A percentile compares a stretch with the other conserved stretches of the same genome.
phyloP scores from a whole-genome alignment of 2,797 vertebrate genomes.

The Florisuga fusca region DNA sequence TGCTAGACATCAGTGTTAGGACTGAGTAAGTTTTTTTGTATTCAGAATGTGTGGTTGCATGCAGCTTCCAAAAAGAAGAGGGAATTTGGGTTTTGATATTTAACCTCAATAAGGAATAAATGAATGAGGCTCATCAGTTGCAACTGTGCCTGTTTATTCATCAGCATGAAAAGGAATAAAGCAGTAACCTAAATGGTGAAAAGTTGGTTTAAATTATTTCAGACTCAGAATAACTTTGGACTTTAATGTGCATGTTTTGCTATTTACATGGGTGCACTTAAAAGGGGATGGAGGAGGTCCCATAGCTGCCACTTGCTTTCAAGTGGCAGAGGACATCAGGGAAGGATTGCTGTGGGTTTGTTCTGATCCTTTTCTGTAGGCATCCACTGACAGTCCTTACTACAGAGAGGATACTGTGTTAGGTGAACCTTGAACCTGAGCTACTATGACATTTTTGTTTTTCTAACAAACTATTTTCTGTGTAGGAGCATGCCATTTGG shows the following conservation, averaged over 20 bases:
- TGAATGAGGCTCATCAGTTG: background rate
- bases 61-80: background rate
- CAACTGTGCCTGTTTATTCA: background rate
- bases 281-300: background rate
- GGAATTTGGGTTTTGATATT: slow-evolving; percentile 6
- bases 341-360: background rate
- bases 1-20: background rate
- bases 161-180: background rate
- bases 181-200: background rate
- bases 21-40: background rate
- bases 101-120: background rate
- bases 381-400: background rate
- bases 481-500: background rate
- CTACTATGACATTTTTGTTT: background rate
- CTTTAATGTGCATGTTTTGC: background rate
- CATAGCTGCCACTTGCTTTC: background rate
- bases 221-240: background rate
- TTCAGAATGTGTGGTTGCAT: background rate
- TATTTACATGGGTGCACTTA: background rate
- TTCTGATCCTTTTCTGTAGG: background rate
- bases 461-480: background rate
- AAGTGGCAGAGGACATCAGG: background rate
- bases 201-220: background rate
- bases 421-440: background rate
- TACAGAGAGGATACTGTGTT: background rate